Base-by-base conservation (phyloP, 1,140 invertebrate genomes). In the Acyrthosiphon pisum region DNA sequence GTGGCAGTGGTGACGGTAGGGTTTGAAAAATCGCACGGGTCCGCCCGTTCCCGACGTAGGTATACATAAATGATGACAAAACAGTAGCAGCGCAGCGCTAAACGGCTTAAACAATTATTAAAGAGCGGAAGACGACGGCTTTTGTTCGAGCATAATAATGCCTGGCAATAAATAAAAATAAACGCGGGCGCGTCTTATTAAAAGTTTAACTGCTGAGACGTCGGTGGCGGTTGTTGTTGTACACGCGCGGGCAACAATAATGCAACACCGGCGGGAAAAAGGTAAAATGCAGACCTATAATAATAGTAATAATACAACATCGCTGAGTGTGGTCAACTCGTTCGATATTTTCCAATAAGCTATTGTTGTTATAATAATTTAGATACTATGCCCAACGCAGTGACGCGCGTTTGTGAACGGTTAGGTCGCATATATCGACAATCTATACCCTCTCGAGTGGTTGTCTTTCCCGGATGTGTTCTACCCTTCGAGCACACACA, bases 141-240 rank as follows among this genome's bases (percentile, higher is more conserved):
- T 91, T 91, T 91, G 90, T 91, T 81, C 87, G 37, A 48, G 90
- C 90, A 46, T 91, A 81, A 91, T 91, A 91, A 91, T n/a, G 90
- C 14, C 90, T 6, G 44, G 44, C 90, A 41, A 91, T 91, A 91
- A 91, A 91, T 76, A 91, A 81, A 91, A 91, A 46, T 91, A 88
- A 88, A 88, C 48, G 87, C 44, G 60, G 11, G 89, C 35, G 53
- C 35, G 20, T 44, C 83, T 84, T 84, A 84, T 86, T 86, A 86
- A 86, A 46, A 86, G 41, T 30, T 86, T 30, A 90, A 44, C 30
- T 76, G 23, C 37, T 11, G 81, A 83, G 37, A 83, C 22, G 60
- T 76, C 60, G 60, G 60, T 76, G n/a, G 60, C 60, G 60, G 60
- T n/a, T n/a, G 60, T 14, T 23, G 56, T 76, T n/a, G 60, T 68